Percentiles rank a stretch among this genome's conserved stretches.
Evolutionary conservation across 2,888 invertebrate genomes (phyloP).

Genomic region (Himalopsyche kuldschensis): DNA sequence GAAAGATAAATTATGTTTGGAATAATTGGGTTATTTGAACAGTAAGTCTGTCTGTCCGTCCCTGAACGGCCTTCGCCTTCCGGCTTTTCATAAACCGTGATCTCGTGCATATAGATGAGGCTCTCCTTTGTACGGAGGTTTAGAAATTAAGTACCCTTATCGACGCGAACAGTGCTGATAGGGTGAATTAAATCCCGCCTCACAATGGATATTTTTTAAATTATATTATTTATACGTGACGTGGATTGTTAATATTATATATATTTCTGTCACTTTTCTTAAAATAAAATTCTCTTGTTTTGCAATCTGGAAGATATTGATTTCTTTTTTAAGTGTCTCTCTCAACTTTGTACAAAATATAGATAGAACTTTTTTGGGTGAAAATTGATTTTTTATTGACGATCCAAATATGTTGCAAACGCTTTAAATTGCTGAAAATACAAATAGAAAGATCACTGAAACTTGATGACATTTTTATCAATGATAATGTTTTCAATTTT

Average conservation of each 20-base stretch:
- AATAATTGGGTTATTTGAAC: not conserved
- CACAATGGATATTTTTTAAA: not conserved
- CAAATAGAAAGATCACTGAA: too few species aligned
- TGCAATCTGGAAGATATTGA: not conserved
- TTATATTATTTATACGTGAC: not conserved
- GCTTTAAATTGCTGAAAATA: too few species aligned
- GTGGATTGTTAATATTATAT: not conserved
- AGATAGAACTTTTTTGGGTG: too few species aligned
- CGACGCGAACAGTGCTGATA: not conserved
- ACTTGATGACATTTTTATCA: too few species aligned
- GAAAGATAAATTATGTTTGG: not conserved
- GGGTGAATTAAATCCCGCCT: not conserved
- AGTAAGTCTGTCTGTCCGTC: not conserved
- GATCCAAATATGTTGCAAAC: too few species aligned
- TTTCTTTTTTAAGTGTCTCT: too few species aligned
- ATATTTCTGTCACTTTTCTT: not conserved
- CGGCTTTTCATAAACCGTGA: not conserved
- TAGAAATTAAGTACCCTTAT: not conserved
- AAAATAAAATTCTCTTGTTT: not conserved
- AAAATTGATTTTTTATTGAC: too few species aligned
- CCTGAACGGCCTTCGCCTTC: not conserved
- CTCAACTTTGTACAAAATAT: too few species aligned
- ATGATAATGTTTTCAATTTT: too few species aligned
- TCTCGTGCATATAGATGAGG: not conserved
- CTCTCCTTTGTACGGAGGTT: not conserved